phyloP scores from a whole-genome alignment of 2,888 invertebrate genomes.

The Erebia epiphron region DNA sequence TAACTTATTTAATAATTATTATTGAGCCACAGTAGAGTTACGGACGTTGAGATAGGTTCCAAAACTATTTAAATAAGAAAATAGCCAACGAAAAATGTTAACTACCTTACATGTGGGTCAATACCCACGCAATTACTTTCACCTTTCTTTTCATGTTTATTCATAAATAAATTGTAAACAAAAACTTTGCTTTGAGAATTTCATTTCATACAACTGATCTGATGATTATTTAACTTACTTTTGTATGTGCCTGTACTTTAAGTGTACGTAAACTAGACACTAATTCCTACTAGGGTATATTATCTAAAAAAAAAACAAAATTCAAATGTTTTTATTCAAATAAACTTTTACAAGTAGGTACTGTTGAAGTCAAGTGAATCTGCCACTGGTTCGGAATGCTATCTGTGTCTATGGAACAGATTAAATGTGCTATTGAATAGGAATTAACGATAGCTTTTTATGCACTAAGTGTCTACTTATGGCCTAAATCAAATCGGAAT shows the following conservation, averaged over 20 bases:
- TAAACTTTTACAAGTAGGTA: too few species aligned
- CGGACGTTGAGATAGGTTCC: not conserved
- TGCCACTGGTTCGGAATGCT: too few species aligned
- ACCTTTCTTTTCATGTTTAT: slow-evolving; percentile 41
- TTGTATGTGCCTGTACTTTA: not conserved
- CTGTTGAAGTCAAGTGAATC: too few species aligned
- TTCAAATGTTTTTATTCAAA: too few species aligned
- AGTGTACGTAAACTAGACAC: not conserved
- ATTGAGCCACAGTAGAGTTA: too few species aligned
- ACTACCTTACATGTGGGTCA: slow-evolving; percentile 33
- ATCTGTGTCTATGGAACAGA: too few species aligned
- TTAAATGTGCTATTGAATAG: too few species aligned
- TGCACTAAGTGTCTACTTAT: too few species aligned
- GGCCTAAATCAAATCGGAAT: not conserved
- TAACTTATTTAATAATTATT: too few species aligned
- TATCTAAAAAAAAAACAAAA: too few species aligned
- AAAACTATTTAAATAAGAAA: slow-evolving; percentile 26
- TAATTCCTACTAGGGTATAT: too few species aligned
- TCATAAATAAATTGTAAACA: slow-evolving; percentile 29
- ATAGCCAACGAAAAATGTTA: slow-evolving; percentile 21
- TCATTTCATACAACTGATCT: not conserved
- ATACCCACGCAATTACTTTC: slow-evolving; percentile 42
- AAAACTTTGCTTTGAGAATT: slow-evolving; percentile 11
- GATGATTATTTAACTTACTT: not conserved
- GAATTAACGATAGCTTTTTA: too few species aligned